Evolutionary conservation across 2,888 invertebrate genomes (phyloP), one percentile per base, ranked within the genome.

Genomic region (Dolomedes plantarius): DNA sequence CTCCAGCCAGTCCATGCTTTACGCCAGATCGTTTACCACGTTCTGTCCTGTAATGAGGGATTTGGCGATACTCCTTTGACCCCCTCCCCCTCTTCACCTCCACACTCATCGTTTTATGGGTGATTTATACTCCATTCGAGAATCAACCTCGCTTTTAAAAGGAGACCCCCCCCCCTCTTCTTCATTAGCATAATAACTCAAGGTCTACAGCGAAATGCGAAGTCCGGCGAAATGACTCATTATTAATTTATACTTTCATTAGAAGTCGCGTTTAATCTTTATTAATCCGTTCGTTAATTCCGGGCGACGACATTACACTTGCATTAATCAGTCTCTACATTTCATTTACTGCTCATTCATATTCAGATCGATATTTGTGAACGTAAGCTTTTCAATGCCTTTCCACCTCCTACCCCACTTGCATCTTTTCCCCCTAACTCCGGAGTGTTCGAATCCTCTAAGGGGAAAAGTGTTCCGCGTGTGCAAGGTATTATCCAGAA

Each of bases 201-300:
- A 36, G 36, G 31, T 67, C 41, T 36, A 31, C 71, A 29, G 11
- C 65, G 1, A 65, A 16, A 62, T 27, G 62, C n/a, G 29, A n/a
- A 27, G 19, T 19, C 31, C 1, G 13, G 16, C n/a, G 28, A 56
- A 27, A 78, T 78, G 71, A 36, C 39, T 78, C 78, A 78, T 78
- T 62, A 62, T 62, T 78, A 62, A 71, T 78, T 78, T 78, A 78
- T 71, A 78, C 71, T 78, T 78, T 78, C 78, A 78, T 78, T 78
- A 71, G 71, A 41, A 62, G 56, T 56, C 32, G 32, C 62, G 78
- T 64, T 78, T 78, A 78, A 78, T 78, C 78, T 78, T 78, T 71
- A 78, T 78, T 78, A 78, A 78, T 78, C 71, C 56, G 71, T 78
- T 62, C 78, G 39, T 71, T 78, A 71, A 64, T 78, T 62, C 56